phyloP scores from a whole-genome alignment of 1,140 invertebrate species.

The Drosophila subobscura region DNA sequence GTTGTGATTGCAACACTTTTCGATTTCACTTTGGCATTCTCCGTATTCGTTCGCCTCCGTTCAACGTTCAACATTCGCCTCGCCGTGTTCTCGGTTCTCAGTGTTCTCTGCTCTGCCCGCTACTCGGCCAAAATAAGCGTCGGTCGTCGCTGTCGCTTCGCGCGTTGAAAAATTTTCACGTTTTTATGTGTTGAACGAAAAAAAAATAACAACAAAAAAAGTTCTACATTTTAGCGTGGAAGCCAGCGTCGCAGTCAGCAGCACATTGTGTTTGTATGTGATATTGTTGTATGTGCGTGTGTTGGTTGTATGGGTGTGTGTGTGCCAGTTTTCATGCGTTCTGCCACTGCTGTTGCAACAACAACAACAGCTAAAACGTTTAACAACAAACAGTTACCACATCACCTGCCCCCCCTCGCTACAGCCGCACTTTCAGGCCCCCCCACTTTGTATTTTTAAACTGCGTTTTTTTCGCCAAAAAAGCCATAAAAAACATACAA shows the following conservation, averaged over 20 bases:
- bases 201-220: slow-evolving; percentile 30
- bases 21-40: slow-evolving; percentile 43
- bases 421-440: neutral
- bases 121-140: slow-evolving; percentile 39
- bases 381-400: slow-evolving; percentile 66
- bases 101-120: slow-evolving; percentile 21
- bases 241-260: slow-evolving; percentile 16
- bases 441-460: slow-evolving; percentile 65
- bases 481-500: slow-evolving; percentile 65
- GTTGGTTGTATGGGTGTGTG: slow-evolving; percentile 30
- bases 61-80: too few species aligned
- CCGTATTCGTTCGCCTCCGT: neutral
- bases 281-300: slow-evolving; percentile 20
- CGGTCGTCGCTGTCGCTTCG: slow-evolving; percentile 38
- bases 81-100: too few species aligned
- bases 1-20: slow-evolving; percentile 81
- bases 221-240: slow-evolving; percentile 58
- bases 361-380: slow-evolving; percentile 57
- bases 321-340: slow-evolving; percentile 81
- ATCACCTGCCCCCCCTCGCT: slow-evolving; percentile 22
- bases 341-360: slow-evolving; percentile 45
- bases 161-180: slow-evolving; percentile 40
- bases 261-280: slow-evolving; percentile 35
- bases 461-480: slow-evolving; percentile 80
- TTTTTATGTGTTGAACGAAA: slow-evolving; percentile 22